Evolutionary conservation across 2,113 vertebrate species (phyloP), one percentile per base, ranked within the genome.

Genomic region (Sakesphorus luctuosus): DNA sequence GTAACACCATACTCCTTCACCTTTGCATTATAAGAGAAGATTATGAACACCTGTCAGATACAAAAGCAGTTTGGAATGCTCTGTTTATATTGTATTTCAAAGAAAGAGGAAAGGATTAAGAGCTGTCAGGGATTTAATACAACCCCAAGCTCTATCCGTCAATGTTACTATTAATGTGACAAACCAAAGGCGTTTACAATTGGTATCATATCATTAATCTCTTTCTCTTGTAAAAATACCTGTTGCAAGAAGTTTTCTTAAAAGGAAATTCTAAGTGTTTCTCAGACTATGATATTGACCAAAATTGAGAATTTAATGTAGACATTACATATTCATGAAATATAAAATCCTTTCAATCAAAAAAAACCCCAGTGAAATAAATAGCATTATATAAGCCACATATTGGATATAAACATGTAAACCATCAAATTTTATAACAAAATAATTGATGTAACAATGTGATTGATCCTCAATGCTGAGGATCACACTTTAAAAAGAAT

Each of bases 61-160:
- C 65, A 89, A 87, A 33, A 81, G 43, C 28, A 9, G 29, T 75
- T 94, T 84, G 49, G 44, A 94, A 94, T 72, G 61, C 29, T 90
- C 50, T 93, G 61, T 71, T 90, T 77, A 88, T 89, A 44, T 24
- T 75, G 11, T 74, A 93, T 96, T 93, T 90, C 91, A 96, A 91
- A 47, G 55, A 96, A 94, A 89, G 29, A 84, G 40, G 69, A 89
- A 90, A 68, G 53, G 65, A 89, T 93, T 93, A 92, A 65, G 83
- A 90, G 43, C 3, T 9, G n/a, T 8, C 59, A 92, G 33, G 87
- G 84, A 92, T 83, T 94, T 92, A 91, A 87, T 67, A 73, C 23
- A 79, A 76, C 35, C 8, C 3, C 46, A 69, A 72, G 56, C 28
- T 92, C 62, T 66, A 58, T 84, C 86, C 62, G 49, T 79, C 66